Percentiles rank a stretch among this genome's conserved stretches.
Conservation (phyloP, 2,888 invertebrate species). For the Drosophila limbata region DNA sequence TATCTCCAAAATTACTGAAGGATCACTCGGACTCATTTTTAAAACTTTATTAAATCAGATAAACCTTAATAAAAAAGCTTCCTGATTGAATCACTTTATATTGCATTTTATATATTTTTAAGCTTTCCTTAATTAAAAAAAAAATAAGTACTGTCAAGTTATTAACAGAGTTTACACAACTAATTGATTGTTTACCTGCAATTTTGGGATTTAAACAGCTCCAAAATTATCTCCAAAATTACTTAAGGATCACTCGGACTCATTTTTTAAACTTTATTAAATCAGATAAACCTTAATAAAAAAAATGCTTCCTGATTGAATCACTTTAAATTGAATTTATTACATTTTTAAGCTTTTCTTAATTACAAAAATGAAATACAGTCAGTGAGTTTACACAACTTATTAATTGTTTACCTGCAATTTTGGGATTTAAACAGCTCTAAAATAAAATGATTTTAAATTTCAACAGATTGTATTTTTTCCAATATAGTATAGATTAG, state of each 20-base stretch:
- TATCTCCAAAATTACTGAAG: too few relatives aligned
- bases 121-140: not conserved
- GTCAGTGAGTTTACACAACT: not conserved
- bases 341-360: not conserved
- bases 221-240: not conserved
- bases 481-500: not conserved
- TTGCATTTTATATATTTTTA: not conserved
- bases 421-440: not conserved
- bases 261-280: not conserved
- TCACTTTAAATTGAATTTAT: not conserved
- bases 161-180: not conserved
- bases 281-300: not conserved
- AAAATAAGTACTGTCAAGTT: too few relatives aligned
- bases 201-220: not conserved
- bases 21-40: not conserved
- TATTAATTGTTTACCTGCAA: slow-evolving; percentile 7
- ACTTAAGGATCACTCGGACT: not conserved
- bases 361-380: not conserved
- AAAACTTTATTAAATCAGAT: not conserved
- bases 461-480: not conserved
- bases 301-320: slow-evolving; percentile 1
- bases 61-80: not conserved
- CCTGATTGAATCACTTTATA: not conserved
- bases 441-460: not conserved
- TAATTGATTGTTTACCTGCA: slow-evolving; percentile 7